Evolutionary conservation across 1,140 invertebrate genomes (phyloP), one percentile per base, ranked within the genome.

Genomic region (Lasaia peninsularis): DNA sequence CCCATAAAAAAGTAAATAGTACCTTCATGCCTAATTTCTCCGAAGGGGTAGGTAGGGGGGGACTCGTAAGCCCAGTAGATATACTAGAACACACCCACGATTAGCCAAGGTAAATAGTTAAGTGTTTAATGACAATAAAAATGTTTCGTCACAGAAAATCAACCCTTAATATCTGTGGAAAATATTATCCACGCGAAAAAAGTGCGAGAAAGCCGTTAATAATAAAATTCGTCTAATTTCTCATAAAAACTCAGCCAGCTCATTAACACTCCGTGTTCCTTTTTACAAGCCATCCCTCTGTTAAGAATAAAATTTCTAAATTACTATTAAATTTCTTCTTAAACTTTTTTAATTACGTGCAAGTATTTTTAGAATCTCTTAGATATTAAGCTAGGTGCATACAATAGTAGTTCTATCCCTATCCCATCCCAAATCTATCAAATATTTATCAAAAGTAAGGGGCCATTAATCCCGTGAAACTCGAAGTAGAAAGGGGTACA

Each of bases 151-250:
- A 28, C 5, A 28, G 24, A 24, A 48, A 48, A 21, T 4, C 44
- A 48, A 12, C 44, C 44, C 20, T 48, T 48, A 48, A 24, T 48
- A 48, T 48, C 10, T 2, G 18, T 48, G 18, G 40, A 9, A 48
- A 48, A 48, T 48, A 48, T 48, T 21, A 48, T 48, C 20, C 11
- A 21, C 44, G 44, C 4, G 18, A 24, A 24, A 18, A 18, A 1
- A 20, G 20, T 18, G 44, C 21, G 44, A 48, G 20, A 20, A 48
- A 48, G 18, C 44, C 44, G 21, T 48, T 24, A 48, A 48, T 48
- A 48, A 48, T n/a, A 20, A 48, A 48, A 48, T 20, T 48, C 44
- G 44, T 48, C 44, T 48, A 48, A 48, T 48, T 48, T 48, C 18
- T 48, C 44, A 48, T 48, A 21, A 48, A 48, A 48, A 48, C 44